Base-by-base conservation (phyloP, 2,113 vertebrate genomes). In the Gasterosteus aculeatus region DNA sequence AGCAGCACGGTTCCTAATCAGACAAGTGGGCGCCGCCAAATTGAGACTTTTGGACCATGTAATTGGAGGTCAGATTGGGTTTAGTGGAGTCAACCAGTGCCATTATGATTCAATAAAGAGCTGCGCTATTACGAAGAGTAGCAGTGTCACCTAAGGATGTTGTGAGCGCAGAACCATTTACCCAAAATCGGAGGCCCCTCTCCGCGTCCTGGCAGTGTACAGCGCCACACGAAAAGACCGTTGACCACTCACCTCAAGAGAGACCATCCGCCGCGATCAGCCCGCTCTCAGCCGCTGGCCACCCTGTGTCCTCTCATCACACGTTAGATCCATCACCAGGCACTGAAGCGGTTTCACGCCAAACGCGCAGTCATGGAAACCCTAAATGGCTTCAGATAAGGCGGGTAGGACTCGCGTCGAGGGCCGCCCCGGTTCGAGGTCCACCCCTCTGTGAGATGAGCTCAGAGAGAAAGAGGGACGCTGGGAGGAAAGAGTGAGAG, bases 391-490 rank as follows among this genome's bases (percentile, higher is more conserved):
- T 75, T n/a, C 29, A n/a, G 38, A 47, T 26, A 31, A 58, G 62
- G 38, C 51, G 62, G 41, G 66, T 75, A 16, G 49, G 77, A 61
- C 58, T 69, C 4, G 35, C 51, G 63, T 85, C 65, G 73, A 78
- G 22, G 73, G 42, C 62, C 26, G 75, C 59, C 75, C 22, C 66
- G 35, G 77, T 85, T 77, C 39, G 60, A n/a, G 51, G 79, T 93
- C 92, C 88, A 89, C 89, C 91, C 90, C 83, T 92, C 84, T 86
- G 69, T 90, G 90, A 92, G 92, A 87, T 91, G 91, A 93, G 88
- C 49, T 82, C 71, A 70, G 78, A 89, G 80, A 84, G 72, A 86
- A 77, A 75, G 81, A 88, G 74, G 66, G 80, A 86, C 83, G 81
- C 81, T 7, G 84, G 72, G 44, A 66, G 59, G 63, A 63, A 53